These are phyloP conservation scores for Gulo gulo DNA, from an alignment of 2,113 vertebrate species.

Conservation along the genomic window DNA sequence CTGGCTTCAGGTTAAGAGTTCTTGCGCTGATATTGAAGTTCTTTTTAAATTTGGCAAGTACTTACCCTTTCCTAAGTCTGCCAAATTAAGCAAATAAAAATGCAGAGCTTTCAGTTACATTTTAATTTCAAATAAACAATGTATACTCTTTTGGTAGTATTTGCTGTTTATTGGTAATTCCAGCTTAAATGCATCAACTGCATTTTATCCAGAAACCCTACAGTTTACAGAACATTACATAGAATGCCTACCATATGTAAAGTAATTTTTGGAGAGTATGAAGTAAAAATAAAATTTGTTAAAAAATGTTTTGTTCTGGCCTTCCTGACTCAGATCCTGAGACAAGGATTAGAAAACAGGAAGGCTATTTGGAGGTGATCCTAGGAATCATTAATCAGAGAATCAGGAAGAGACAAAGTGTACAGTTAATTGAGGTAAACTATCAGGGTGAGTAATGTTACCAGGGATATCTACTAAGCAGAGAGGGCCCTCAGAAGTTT, in stretches of 20 bases:
- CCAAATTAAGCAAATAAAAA: neutral
- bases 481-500: neutral
- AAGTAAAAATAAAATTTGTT: neutral
- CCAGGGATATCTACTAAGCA: neutral
- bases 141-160: neutral
- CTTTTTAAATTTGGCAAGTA: neutral
- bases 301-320: neutral
- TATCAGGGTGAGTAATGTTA: neutral
- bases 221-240: neutral
- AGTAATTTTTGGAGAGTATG: neutral
- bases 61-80: neutral
- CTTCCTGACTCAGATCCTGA: neutral
- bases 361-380: neutral
- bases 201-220: neutral
- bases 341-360: neutral
- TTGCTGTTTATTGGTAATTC: neutral
- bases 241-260: neutral
- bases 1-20: neutral
- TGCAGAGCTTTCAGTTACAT: neutral
- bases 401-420: neutral
- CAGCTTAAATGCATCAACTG: neutral
- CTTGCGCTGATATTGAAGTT: neutral
- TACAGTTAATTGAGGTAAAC: neutral
- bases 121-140: neutral
- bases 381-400: neutral